Evolutionary conservation across 1,140 invertebrate species (phyloP), one percentile per base, ranked within the genome.

Genomic region (Chrysopa pallens): DNA sequence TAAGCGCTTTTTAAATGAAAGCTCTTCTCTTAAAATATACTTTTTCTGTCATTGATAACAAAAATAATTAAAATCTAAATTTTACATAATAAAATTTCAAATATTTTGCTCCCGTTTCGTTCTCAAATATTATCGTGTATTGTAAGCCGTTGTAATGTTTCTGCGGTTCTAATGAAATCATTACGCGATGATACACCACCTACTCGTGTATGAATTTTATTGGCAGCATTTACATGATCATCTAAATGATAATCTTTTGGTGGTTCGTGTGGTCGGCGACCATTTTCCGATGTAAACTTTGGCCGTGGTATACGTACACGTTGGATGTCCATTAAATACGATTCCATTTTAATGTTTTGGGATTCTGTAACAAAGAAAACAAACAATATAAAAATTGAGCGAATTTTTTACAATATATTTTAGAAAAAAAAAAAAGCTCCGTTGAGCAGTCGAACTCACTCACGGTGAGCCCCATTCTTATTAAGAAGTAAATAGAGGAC

Each of bases 281-380:
- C 49, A 12, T 38, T 8, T 4, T 13, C n/a, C 50, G 74, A 68
- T 48, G 68, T 74, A 54, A 85, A 84, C 69, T 87, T 87, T 28
- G 83, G 83, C 45, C 83, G 69, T 39, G 83, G 83, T 48, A 87
- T 87, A 47, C 78, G 68, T 43, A 85, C 78, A 52, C 78, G 70
- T 62, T 85, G 84, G 27, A 87, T 79, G 55, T 87, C 81, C 39
- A 73, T 76, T 50, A 86, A 61, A 78, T 81, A 85, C 47, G 79
- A 78, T 55, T 85, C 82, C 82, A 85, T 85, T 35, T 33, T 33
- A 6, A 33, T 12, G 37, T 38, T 23, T 15, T 11, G 17, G 6
- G 8, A 38, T 15, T 15, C 13, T n/a, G 13, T 4, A 38, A 38
- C 8, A 38, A 38, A 38, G 17, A 38, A 38, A 4, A n/a, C n/a